phyloP scores from a whole-genome alignment of 2,113 vertebrate species.

The Tetrao urogallus region DNA sequence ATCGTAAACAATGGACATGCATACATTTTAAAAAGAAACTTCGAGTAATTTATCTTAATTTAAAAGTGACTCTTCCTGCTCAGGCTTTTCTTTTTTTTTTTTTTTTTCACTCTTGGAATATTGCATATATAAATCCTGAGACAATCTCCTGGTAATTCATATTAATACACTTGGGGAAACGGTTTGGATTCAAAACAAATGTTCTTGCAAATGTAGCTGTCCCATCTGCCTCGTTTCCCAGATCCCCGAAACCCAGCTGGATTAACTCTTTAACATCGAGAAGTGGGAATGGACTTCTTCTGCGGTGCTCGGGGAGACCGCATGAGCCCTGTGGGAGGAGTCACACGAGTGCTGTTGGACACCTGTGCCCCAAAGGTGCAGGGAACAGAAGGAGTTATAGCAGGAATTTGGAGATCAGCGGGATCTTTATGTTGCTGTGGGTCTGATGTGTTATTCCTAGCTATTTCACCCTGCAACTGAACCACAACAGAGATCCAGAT shows the following conservation, averaged over 20 bases:
- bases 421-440: not conserved
- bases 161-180: slow-evolving; percentile 61
- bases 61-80: slow-evolving; percentile 49
- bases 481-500: not conserved
- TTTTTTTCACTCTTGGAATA: slow-evolving; percentile 23
- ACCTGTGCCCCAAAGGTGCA: accelerated
- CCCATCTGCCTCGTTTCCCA: slow-evolving; percentile 51
- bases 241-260: slow-evolving; percentile 6
- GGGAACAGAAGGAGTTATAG: not conserved
- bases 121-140: slow-evolving; percentile 58
- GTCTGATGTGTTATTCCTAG: not conserved
- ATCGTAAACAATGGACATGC: slow-evolving; percentile 45
- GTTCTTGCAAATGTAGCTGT: slow-evolving; percentile 54
- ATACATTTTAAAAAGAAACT: slow-evolving; percentile 50
- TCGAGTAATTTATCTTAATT: slow-evolving; percentile 68
- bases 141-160: slow-evolving; percentile 63
- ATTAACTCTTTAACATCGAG: slow-evolving; percentile 54
- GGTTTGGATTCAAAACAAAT: slow-evolving; percentile 70
- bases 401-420: not conserved
- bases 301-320: accelerated
- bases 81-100: not conserved
- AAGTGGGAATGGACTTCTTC: not conserved
- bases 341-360: not conserved
- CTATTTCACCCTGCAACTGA: not conserved
- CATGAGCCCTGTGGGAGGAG: not conserved